Conservation (phyloP, 2,797 vertebrate species). For the Ptychobarbus kaznakovi region DNA sequence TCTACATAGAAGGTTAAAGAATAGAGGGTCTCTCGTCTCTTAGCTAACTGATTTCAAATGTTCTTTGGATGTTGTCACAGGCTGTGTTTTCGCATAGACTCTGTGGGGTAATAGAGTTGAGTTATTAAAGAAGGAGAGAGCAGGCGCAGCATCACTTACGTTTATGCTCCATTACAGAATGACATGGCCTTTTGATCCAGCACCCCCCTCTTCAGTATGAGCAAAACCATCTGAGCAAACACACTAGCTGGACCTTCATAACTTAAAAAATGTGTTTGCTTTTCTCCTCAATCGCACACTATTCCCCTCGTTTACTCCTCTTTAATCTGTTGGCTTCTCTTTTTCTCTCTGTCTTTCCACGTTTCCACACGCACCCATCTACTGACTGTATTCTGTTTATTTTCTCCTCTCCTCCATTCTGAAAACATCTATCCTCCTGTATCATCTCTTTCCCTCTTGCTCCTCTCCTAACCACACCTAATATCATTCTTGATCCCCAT, state of each 20-base stretch:
- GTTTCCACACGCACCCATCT: slow-evolving; percentile 15
- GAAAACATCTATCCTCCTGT: slow-evolving; percentile 24
- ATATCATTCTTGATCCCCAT: slow-evolving; percentile 49
- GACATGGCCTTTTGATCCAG: slow-evolving; percentile 78
- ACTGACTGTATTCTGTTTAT: slow-evolving; percentile 21
- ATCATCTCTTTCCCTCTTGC: slow-evolving; percentile 35
- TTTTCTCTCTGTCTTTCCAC: slow-evolving; percentile 33
- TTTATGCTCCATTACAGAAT: slow-evolving; percentile 78
- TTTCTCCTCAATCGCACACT: slow-evolving; percentile 56
- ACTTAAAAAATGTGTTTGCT: slow-evolving; percentile 73
- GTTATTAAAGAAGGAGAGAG: slow-evolving; percentile 74
- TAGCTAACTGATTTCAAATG: slow-evolving; percentile 64
- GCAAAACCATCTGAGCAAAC: slow-evolving; percentile 84
- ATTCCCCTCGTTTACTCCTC: slow-evolving; percentile 58
- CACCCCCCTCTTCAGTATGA: slow-evolving; percentile 66
- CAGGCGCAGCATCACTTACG: slow-evolving; percentile 77
- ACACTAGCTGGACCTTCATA: slow-evolving; percentile 75
- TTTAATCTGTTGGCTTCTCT: slow-evolving; percentile 54
- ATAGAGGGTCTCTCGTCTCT: slow-evolving; percentile 30
- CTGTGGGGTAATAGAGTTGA: slow-evolving; percentile 75
- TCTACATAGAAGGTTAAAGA: slow-evolving; percentile 24
- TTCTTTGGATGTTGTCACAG: slow-evolving; percentile 72
- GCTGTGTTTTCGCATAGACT: slow-evolving; percentile 75
- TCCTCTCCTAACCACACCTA: slow-evolving; percentile 45
- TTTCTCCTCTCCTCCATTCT: slow-evolving; percentile 22